phyloP scores from a whole-genome alignment of 2,888 invertebrate species.

The Hirtodrosophila trivittata region DNA sequence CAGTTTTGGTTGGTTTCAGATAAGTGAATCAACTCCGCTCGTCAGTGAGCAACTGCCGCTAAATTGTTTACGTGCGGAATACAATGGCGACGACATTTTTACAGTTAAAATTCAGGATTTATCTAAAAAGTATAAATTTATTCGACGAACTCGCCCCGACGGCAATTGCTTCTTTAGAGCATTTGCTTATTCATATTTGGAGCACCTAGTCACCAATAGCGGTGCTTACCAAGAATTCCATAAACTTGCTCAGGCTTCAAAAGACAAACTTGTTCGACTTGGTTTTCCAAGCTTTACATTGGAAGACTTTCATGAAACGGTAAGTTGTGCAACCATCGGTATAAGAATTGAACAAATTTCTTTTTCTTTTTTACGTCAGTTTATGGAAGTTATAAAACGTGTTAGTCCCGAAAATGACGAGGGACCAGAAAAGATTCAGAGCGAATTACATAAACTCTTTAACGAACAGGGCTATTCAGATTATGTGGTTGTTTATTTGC shows the following conservation, averaged over 20 bases:
- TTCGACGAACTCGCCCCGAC: conserved; percentile 96
- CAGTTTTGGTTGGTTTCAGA: conserved; percentile 85
- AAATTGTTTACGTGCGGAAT: conserved; percentile 91
- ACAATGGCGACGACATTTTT: conserved; percentile 92
- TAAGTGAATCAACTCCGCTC: conserved; percentile 92
- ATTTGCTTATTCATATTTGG: conserved; percentile 96
- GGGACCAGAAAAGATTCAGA: conserved; percentile 84
- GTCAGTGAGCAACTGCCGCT: conserved; percentile 92
- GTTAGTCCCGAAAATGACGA: conserved; percentile 85
- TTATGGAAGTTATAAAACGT: conserved; percentile 94
- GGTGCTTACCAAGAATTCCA: conserved; percentile 93
- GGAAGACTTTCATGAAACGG: conserved; percentile 99
- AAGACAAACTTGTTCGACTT: conserved; percentile 93
- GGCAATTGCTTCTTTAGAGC: conserved; percentile 99
- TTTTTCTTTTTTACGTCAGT: conserved; percentile 85
- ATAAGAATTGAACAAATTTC: no score
- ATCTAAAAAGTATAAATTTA: conserved; percentile 90
- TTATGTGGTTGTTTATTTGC: conserved; percentile 96
- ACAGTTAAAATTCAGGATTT: conserved; percentile 92
- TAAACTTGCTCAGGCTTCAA: conserved; percentile 92
- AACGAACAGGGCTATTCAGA: conserved; percentile 97
- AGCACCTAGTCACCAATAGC: conserved; percentile 92
- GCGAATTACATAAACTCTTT: conserved; percentile 93
- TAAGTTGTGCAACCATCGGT: conserved; percentile 41
- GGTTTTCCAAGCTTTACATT: conserved; percentile 98